Evolutionary conservation across 64 coral and sea anemone genomes (phyloP), one percentile per base, ranked within the genome.

Genomic region (Montipora cactus): DNA sequence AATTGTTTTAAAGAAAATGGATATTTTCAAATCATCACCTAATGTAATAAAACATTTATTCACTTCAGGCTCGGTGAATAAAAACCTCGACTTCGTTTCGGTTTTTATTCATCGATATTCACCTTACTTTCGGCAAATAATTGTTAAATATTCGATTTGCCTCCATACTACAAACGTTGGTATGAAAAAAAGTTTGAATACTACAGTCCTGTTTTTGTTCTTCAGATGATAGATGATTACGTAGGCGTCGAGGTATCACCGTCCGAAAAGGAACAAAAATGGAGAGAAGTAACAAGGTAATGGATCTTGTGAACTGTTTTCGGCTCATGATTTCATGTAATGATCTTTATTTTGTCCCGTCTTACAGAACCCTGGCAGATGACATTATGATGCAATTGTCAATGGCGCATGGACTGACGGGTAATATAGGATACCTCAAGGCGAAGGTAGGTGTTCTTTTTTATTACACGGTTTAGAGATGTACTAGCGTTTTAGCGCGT

Each of bases 331-430:
- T 25, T 59, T 59, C 53, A 58, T 75, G n/a, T 15, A 59, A 0
- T 89, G 9, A 9, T 74, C 3, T n/a, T 89, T 79, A 23, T 21
- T 49, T 48, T n/a, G 15, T 11, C 8, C 10, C 66, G 16, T 53
- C 69, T 80, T 20, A 1, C 20, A 99, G 98, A 84, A 96, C 92
- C 9, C 90, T 99, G 46, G 81, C 72, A 37, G 95, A 96, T 45
- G 98, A 99, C 51, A 96, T 91, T 4, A 81, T 99, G 75, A 91
- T 93, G 90, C 94, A 99, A 15, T 58, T 99, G 19, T 96, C 91
- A 0, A 58, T 89, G 69, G 89, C 92, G 57, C 91, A 92, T 75
- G 89, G 89, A 44, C 48, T 93, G 46, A 67, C 92, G 47, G 76
- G 77, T 64, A 87, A 78, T 25, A 79, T 95, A 2, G 79, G 88